A percentile compares a stretch with the other conserved stretches of the same genome.
Conservation (phyloP, 2,888 invertebrate species). For the Amiota communis region DNA sequence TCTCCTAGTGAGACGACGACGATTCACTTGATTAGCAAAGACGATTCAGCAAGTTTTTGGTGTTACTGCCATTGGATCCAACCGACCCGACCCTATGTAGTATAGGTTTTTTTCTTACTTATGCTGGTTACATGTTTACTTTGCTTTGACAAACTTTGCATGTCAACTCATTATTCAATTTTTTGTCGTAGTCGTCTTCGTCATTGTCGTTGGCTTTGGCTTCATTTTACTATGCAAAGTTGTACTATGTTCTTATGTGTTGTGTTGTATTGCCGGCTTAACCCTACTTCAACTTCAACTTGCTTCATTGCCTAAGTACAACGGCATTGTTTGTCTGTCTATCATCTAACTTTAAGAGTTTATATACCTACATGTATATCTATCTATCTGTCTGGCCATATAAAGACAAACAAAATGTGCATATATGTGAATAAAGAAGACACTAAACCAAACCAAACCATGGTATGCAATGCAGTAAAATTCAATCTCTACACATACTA, state of each 20-base stretch:
- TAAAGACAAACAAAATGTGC: constrained; percentile 3
- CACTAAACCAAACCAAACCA: neutral
- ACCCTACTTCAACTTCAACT: constrained; percentile 9
- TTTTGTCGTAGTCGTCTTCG: neutral
- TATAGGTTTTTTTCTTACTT: constrained; percentile 37
- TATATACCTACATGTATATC: no score
- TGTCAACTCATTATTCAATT: constrained; percentile 46
- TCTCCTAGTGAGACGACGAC: neutral
- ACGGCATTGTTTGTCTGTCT: constrained; percentile 10
- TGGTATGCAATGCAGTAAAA: no score
- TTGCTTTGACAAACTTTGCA: constrained; percentile 61
- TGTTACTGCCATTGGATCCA: neutral
- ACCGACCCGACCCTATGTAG: constrained; percentile 32
- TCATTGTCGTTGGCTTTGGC: neutral
- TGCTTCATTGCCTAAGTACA: constrained; percentile 8
- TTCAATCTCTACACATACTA: neutral
- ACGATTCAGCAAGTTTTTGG: constrained; percentile 45
- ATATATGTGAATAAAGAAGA: neutral
- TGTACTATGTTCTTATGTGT: no score
- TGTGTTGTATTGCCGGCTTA: neutral
- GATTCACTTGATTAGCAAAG: constrained; percentile 48
- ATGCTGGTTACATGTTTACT: constrained; percentile 15
- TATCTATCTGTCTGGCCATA: constrained; percentile 16
- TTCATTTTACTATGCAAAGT: neutral
- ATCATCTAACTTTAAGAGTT: neutral